Conservation (phyloP, 2,797 vertebrate species). For the Brachyalestes nurse region DNA sequence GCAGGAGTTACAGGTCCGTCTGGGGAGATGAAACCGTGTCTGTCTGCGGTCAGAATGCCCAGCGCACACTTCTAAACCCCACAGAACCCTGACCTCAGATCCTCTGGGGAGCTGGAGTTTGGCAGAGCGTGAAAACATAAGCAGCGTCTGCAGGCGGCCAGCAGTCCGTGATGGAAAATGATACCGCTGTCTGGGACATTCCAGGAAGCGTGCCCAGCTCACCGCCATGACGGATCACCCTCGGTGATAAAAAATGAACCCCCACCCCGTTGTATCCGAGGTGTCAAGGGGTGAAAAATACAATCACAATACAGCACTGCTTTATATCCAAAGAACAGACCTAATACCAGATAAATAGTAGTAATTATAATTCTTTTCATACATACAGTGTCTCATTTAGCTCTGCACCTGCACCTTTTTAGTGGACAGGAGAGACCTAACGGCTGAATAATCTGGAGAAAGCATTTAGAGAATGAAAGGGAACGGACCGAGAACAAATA, state of each 20-base stretch:
- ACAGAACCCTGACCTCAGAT: constrained; percentile 16
- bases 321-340: not conserved
- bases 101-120: constrained; percentile 39
- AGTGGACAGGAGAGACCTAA: not conserved
- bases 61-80: constrained; percentile 24
- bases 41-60: constrained; percentile 33
- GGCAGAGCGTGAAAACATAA: constrained; percentile 62
- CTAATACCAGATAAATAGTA: not conserved
- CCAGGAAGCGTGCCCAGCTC: constrained; percentile 58
- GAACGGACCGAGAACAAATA: not conserved
- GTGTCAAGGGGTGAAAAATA: not conserved
- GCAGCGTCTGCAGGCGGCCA: constrained; percentile 39
- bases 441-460: too few relatives aligned
- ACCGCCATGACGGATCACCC: constrained; percentile 55
- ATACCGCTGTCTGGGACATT: constrained; percentile 64
- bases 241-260: constrained; percentile 50
- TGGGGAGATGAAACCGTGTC: constrained; percentile 39
- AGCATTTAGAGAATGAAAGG: not conserved
- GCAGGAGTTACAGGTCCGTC: constrained; percentile 29
- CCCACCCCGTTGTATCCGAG: not conserved
- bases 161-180: constrained; percentile 55
- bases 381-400: not conserved
- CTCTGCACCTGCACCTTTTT: not conserved
- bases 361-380: not conserved
- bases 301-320: not conserved